Evolutionary conservation across 2,888 invertebrate species (phyloP).

Genomic region (Cataglyphis livida): DNA sequence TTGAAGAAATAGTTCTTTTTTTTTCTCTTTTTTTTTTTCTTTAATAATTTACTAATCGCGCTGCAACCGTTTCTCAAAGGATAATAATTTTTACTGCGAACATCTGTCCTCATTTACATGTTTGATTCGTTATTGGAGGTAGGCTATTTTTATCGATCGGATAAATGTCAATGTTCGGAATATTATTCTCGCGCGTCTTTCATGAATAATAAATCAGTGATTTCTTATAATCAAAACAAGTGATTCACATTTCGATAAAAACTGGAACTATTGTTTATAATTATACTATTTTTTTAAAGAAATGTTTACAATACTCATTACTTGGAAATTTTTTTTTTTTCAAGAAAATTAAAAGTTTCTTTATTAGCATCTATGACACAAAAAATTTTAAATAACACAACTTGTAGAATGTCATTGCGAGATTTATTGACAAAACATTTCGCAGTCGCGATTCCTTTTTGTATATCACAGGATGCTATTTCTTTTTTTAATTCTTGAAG

Average conservation of each 20-base stretch:
- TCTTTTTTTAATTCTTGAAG: background rate
- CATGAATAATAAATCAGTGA: constrained; percentile 27
- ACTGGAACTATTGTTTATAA: background rate
- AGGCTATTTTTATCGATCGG: constrained; percentile 25
- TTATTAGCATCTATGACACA: background rate
- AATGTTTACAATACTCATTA: background rate
- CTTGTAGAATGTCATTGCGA: background rate
- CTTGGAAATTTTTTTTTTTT: background rate
- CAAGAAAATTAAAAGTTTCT: background rate
- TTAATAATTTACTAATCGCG: background rate
- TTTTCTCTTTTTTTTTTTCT: background rate
- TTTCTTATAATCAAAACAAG: constrained; percentile 1
- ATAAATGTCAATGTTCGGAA: constrained; percentile 32
- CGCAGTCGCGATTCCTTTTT: background rate
- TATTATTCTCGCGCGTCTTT: constrained; percentile 12
- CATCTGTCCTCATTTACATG: constrained; percentile 43
- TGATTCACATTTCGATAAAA: background rate
- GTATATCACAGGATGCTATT: background rate
- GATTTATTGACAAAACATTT: background rate
- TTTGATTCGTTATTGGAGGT: constrained; percentile 27
- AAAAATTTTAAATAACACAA: background rate
- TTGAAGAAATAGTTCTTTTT: background rate
- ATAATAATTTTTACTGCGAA: constrained; percentile 25
- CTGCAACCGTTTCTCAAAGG: background rate
- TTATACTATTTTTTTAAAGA: background rate